Percentiles rank a stretch among this genome's conserved stretches.
Conservation (phyloP, 2,888 invertebrate genomes). For the Iselma pallidipennis region DNA sequence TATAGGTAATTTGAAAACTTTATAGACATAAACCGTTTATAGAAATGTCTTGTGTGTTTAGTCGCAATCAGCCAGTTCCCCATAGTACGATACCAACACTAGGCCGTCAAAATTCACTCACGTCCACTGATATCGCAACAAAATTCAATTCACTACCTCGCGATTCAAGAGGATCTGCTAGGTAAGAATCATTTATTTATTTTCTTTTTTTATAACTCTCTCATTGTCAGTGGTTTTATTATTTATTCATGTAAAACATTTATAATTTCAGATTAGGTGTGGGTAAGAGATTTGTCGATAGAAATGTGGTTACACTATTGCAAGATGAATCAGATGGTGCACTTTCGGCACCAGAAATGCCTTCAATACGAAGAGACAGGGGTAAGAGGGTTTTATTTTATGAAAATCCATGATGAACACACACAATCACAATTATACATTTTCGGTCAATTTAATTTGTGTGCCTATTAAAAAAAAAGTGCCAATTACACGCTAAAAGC, state of each 20-base stretch:
- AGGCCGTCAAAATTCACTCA: slow-evolving; percentile 54
- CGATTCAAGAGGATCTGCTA: slow-evolving; percentile 66
- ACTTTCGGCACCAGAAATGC: slow-evolving; percentile 80
- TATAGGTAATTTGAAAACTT: slow-evolving; percentile 51
- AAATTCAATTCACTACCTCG: slow-evolving; percentile 77
- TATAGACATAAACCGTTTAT: not conserved
- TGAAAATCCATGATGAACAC: not conserved
- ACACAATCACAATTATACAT: not conserved
- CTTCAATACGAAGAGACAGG: slow-evolving; percentile 66
- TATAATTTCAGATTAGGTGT: slow-evolving; percentile 52
- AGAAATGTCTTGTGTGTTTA: slow-evolving; percentile 1
- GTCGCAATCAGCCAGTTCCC: slow-evolving; percentile 54
- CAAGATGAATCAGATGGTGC: slow-evolving; percentile 81
- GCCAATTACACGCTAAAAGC: slow-evolving; percentile 18
- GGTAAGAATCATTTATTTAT: slow-evolving; percentile 53
- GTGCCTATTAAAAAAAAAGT: slow-evolving; percentile 8
- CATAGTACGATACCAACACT: slow-evolving; percentile 56
- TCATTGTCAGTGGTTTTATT: slow-evolving; percentile 4
- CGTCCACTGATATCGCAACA: slow-evolving; percentile 64
- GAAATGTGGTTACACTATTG: slow-evolving; percentile 59
- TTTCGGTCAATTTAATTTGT: slow-evolving; percentile 4
- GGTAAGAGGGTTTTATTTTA: slow-evolving; percentile 53
- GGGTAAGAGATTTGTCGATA: slow-evolving; percentile 59
- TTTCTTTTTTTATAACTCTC: slow-evolving; percentile 29
- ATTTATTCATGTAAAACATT: not conserved